Evolutionary conservation across 1,140 invertebrate species (phyloP).

Genomic region (Aphis craccivora): DNA sequence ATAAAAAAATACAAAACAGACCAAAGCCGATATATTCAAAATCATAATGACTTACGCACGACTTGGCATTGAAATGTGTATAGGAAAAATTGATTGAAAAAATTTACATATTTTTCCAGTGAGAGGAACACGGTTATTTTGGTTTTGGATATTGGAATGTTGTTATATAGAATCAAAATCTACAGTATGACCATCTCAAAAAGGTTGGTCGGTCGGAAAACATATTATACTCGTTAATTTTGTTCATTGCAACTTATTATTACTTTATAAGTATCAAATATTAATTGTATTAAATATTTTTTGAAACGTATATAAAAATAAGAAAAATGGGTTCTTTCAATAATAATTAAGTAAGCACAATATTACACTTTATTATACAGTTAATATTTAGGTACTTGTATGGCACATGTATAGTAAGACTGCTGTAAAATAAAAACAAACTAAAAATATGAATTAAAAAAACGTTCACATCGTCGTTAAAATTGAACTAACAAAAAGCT

Average conservation of each 20-base stretch:
- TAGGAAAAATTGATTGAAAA: constrained; percentile 22
- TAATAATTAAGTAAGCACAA: no score
- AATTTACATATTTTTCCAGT: constrained; percentile 39
- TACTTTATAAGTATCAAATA: no score
- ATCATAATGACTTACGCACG: not conserved
- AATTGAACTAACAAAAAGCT: no score
- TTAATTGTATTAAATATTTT: not conserved
- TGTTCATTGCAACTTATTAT: no score
- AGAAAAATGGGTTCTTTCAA: not conserved
- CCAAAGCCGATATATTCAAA: not conserved
- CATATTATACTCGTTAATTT: not conserved
- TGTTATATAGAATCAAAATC: not conserved
- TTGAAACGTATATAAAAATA: not conserved
- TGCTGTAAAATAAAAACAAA: no score
- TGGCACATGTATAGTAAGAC: not conserved
- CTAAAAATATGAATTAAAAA: no score
- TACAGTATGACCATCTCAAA: not conserved
- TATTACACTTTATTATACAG: no score
- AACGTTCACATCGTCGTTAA: no score
- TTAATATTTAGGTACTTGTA: not conserved
- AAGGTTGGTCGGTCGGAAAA: not conserved
- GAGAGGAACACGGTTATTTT: not conserved
- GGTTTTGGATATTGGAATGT: constrained; percentile 5
- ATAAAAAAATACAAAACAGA: not conserved
- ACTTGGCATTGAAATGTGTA: not conserved